Conservation (phyloP, 2,113 vertebrate genomes). For the Oxygymnocypris stewartii region DNA sequence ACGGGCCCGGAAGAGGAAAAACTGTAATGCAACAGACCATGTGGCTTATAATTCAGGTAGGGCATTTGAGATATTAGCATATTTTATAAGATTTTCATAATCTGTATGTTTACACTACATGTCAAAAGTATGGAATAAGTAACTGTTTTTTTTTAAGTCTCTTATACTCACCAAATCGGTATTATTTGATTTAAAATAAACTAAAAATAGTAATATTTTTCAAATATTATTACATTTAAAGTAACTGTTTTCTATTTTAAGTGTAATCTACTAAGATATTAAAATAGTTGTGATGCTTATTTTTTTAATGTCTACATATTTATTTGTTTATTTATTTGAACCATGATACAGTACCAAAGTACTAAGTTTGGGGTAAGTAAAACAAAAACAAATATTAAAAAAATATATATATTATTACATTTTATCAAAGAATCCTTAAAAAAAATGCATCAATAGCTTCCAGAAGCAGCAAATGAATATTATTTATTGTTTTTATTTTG, state of each 20-base stretch:
- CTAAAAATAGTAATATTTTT: no score
- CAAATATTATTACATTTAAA: background rate
- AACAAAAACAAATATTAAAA: background rate
- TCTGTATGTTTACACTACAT: background rate
- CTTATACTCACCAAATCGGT: background rate
- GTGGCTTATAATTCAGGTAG: constrained; percentile 96
- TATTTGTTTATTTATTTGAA: no score
- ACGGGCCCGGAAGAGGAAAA: constrained; percentile 93
- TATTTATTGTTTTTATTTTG: no score
- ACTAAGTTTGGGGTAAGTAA: background rate
- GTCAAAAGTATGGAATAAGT: background rate
- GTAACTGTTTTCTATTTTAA: background rate
- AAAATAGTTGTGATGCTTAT: background rate
- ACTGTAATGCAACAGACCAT: constrained; percentile 88
- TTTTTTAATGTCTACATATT: no score
- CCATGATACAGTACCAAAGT: no score
- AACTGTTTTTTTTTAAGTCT: background rate
- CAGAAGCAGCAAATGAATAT: background rate
- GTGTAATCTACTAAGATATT: background rate
- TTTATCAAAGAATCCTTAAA: background rate
- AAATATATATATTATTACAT: no score
- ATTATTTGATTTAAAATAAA: background rate
- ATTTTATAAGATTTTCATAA: background rate
- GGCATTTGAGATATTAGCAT: constrained; percentile 44
- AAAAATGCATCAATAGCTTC: background rate